Percentiles rank a stretch among this genome's conserved stretches.
These are phyloP conservation scores for Eptatretus burgeri DNA, from an alignment of 2,113 vertebrate genomes.

Conservation along the genomic window DNA sequence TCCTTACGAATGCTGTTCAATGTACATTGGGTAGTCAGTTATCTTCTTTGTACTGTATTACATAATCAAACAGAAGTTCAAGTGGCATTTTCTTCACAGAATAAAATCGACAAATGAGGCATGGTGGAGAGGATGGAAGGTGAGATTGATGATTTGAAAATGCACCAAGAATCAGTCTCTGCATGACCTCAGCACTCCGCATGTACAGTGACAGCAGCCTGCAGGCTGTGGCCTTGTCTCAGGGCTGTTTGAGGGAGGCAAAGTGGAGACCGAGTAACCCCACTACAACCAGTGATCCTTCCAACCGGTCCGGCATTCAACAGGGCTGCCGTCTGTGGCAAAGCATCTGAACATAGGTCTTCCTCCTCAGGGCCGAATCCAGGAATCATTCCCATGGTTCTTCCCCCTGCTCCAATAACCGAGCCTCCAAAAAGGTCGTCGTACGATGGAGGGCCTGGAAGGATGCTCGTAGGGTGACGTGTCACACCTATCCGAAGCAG, in stretches of 20 bases:
- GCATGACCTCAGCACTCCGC: conserved; percentile 43
- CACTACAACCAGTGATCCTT: too few species aligned
- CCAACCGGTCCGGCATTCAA: conserved; percentile 12
- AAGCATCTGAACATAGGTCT: conserved; percentile 67
- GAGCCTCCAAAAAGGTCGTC: not conserved
- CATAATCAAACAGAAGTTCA: too few species aligned
- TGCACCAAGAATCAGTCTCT: too few species aligned
- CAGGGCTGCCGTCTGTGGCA: conserved; percentile 64
- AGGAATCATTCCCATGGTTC: not conserved
- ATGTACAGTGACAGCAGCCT: conserved; percentile 79
- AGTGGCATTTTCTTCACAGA: too few species aligned
- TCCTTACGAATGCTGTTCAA: too few species aligned
- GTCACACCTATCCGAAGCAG: not conserved
- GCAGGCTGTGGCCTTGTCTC: conserved; percentile 57
- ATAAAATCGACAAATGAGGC: too few species aligned
- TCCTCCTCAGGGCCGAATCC: conserved; percentile 25
- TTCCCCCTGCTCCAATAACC: not conserved
- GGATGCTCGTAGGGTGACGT: not conserved
- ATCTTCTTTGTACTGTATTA: too few species aligned
- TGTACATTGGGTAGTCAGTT: too few species aligned
- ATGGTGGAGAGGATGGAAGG: too few species aligned
- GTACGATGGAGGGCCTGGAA: not conserved
- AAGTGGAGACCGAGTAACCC: too few species aligned
- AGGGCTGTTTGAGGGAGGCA: conserved; percentile 13
- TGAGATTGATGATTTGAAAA: too few species aligned